Conservation (phyloP, 92 coral and sea anemone genomes). For the Palythoa caribaeorum region DNA sequence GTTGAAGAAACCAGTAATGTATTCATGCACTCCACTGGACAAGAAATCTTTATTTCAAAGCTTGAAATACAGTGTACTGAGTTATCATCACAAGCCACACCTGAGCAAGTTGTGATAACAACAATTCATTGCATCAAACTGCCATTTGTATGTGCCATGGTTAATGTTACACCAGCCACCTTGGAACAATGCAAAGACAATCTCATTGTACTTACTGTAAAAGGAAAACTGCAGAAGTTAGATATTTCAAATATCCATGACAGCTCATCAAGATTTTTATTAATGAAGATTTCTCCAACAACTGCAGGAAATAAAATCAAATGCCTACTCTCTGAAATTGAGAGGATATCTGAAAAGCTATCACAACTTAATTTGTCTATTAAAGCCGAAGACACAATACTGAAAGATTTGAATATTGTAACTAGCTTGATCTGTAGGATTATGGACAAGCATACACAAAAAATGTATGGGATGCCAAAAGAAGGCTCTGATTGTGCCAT, state of each 20-base stretch:
- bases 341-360: slow-evolving; percentile 2
- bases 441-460: not conserved
- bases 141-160: slow-evolving; percentile 53
- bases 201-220: slow-evolving; percentile 39
- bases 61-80: slow-evolving; percentile 10
- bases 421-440: slow-evolving; percentile 58
- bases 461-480: not conserved
- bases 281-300: slow-evolving; percentile 45
- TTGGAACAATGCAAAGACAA: not conserved
- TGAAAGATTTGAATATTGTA: slow-evolving; percentile 60
- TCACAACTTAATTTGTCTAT: slow-evolving; percentile 34
- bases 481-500: not conserved
- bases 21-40: slow-evolving; percentile 68
- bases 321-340: slow-evolving; percentile 49
- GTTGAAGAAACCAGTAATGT: slow-evolving; percentile 33
- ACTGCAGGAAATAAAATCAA: slow-evolving; percentile 67
- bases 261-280: not conserved
- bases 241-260: slow-evolving; percentile 33
- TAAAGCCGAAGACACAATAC: slow-evolving; percentile 47
- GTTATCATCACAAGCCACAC: not conserved
- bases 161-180: not conserved
- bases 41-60: slow-evolving; percentile 62
- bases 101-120: not conserved
- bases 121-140: slow-evolving; percentile 34
- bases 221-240: slow-evolving; percentile 59